Evolutionary conservation across 1,140 invertebrate genomes (phyloP).

Genomic region (Camponotus pennsylvanicus): DNA sequence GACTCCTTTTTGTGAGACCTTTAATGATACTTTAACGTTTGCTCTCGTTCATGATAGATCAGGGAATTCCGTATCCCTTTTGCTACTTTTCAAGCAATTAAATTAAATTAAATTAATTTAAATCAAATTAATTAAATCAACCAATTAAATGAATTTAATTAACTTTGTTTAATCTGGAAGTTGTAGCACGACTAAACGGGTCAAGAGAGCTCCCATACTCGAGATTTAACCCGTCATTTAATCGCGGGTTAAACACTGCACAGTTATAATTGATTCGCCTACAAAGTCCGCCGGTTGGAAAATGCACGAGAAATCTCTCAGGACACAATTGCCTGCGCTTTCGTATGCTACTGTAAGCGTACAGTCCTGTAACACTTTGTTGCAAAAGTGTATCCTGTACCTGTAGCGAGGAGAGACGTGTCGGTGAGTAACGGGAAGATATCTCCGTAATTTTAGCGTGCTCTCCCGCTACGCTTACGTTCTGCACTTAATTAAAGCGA

Average conservation of each 20-base stretch:
- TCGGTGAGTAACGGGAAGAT: not conserved
- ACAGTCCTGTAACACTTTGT: slow-evolving; percentile 31
- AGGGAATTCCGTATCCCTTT: too few species aligned
- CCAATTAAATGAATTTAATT: too few species aligned
- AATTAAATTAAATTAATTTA: too few species aligned
- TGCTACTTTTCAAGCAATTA: too few species aligned
- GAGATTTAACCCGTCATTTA: slow-evolving; percentile 6
- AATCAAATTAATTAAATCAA: too few species aligned
- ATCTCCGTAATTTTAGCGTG: slow-evolving; percentile 5
- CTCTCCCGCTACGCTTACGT: not conserved
- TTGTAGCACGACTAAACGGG: not conserved
- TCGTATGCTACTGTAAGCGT: not conserved
- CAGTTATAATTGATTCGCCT: slow-evolving; percentile 47
- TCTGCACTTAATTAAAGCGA: slow-evolving; percentile 12
- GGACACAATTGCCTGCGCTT: not conserved
- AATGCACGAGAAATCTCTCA: slow-evolving; percentile 47
- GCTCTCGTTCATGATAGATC: not conserved
- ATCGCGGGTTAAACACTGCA: not conserved
- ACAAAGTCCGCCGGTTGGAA: slow-evolving; percentile 35
- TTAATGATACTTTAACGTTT: not conserved
- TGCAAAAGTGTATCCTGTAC: not conserved
- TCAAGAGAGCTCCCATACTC: not conserved
- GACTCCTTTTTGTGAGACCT: not conserved
- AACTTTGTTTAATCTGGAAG: not conserved
- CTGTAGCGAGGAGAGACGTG: not conserved